These are phyloP conservation scores for Sinocyclocheilus maitianheensis DNA, from an alignment of 2,113 vertebrate genomes.

Conservation along the genomic window DNA sequence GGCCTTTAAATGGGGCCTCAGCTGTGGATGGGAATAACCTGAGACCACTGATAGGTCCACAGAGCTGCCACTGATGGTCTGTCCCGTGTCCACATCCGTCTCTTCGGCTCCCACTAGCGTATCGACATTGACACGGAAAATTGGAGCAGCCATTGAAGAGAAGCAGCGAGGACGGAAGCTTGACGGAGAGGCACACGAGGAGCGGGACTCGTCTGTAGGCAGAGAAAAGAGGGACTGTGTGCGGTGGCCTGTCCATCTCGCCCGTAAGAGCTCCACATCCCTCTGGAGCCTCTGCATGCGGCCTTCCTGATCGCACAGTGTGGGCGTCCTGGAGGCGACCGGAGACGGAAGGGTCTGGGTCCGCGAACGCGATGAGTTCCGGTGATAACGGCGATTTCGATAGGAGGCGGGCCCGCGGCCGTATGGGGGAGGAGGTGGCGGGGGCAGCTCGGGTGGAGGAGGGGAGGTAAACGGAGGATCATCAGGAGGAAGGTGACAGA, in stretches of 20 bases:
- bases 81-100: conserved; percentile 92
- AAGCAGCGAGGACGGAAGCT: conserved; percentile 70
- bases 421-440: conserved; percentile 58
- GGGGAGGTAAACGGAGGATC: conserved; percentile 29
- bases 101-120: conserved; percentile 85
- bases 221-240: conserved; percentile 87
- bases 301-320: conserved; percentile 60
- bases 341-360: conserved; percentile 55
- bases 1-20: conserved; percentile 45
- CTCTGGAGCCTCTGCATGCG: conserved; percentile 51
- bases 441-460: conserved; percentile 50
- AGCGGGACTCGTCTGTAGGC: conserved; percentile 70
- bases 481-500: conserved; percentile 33
- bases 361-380: conserved; percentile 52
- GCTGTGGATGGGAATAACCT: conserved; percentile 73
- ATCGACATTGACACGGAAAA: conserved; percentile 79
- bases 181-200: conserved; percentile 67
- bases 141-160: conserved; percentile 66
- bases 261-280: conserved; percentile 58
- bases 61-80: conserved; percentile 72
- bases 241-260: conserved; percentile 73
- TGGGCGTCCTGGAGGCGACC: conserved; percentile 56
- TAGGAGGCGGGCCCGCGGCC: conserved; percentile 55
- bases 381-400: conserved; percentile 62
- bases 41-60: conserved; percentile 89